These are phyloP conservation scores for Paralichthys olivaceus DNA, from an alignment of 2,113 vertebrate genomes.

Conservation along the genomic window DNA sequence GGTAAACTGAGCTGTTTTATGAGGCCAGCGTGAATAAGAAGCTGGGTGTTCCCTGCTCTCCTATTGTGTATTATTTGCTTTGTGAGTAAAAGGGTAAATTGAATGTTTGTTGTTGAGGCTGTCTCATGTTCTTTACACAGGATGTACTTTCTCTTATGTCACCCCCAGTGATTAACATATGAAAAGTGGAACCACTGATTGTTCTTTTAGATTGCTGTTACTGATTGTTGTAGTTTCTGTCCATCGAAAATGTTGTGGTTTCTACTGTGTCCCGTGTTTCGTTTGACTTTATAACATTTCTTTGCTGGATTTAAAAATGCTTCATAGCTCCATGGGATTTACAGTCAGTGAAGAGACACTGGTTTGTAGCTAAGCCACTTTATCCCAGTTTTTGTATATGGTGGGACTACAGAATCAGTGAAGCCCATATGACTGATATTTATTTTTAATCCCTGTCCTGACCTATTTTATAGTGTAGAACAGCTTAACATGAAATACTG, in stretches of 20 bases:
- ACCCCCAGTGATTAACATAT: constrained; percentile 1
- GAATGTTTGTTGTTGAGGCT: constrained; percentile 47
- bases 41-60: constrained; percentile 50
- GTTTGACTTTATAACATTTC: neutral
- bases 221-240: constrained; percentile 7
- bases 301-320: neutral
- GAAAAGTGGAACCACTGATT: constrained; percentile 5
- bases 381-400: constrained; percentile 36
- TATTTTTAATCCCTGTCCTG: constrained; percentile 77
- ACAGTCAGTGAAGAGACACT: constrained; percentile 6
- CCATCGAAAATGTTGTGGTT: neutral
- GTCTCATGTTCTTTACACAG: constrained; percentile 48
- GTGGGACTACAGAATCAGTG: constrained; percentile 33
- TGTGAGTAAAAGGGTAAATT: constrained; percentile 34
- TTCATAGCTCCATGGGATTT: neutral
- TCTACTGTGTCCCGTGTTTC: neutral
- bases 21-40: constrained; percentile 38
- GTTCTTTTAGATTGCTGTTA: neutral
- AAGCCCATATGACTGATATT: constrained; percentile 57
- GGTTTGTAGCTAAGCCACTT: constrained; percentile 49
- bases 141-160: constrained; percentile 29
- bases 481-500: constrained; percentile 63
- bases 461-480: constrained; percentile 71
- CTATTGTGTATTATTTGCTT: constrained; percentile 55
- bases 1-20: constrained; percentile 24